phyloP scores from a whole-genome alignment of 1,140 invertebrate species.

The Camponotus pennsylvanicus region DNA sequence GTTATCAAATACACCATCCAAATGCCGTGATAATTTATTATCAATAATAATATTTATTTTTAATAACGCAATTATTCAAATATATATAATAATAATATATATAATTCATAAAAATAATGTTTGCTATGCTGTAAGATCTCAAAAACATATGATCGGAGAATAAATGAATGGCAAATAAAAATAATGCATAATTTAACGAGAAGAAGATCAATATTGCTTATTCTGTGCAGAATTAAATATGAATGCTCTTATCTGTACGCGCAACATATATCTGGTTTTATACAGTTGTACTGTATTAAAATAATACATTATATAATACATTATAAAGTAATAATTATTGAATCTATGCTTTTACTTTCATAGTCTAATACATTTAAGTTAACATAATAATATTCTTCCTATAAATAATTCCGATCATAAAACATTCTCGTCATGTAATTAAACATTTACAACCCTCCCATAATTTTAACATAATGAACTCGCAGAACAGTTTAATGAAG shows the following conservation, averaged over 20 bases:
- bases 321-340: background rate
- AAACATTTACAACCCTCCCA: background rate
- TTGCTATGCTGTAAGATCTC: background rate
- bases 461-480: constrained; percentile 22
- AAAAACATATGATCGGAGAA: no score
- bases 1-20: constrained; percentile 13
- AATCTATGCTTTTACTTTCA: background rate
- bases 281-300: no score
- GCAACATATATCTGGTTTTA: no score
- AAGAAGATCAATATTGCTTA: no score
- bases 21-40: constrained; percentile 28
- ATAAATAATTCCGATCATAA: constrained; percentile 4
- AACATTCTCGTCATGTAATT: background rate
- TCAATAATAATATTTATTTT: constrained; percentile 31
- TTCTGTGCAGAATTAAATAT: no score
- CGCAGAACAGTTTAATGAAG: background rate
- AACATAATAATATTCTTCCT: background rate
- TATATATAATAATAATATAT: constrained; percentile 21
- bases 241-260: no score
- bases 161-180: no score
- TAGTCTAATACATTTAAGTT: background rate
- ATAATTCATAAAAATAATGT: background rate
- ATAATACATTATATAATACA: no score
- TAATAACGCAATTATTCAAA: constrained; percentile 5
- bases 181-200: no score